Evolutionary conservation across 23 tunicate species (phyloP), one percentile per base, ranked within the genome.

Genomic region (Ascidia mentula): DNA sequence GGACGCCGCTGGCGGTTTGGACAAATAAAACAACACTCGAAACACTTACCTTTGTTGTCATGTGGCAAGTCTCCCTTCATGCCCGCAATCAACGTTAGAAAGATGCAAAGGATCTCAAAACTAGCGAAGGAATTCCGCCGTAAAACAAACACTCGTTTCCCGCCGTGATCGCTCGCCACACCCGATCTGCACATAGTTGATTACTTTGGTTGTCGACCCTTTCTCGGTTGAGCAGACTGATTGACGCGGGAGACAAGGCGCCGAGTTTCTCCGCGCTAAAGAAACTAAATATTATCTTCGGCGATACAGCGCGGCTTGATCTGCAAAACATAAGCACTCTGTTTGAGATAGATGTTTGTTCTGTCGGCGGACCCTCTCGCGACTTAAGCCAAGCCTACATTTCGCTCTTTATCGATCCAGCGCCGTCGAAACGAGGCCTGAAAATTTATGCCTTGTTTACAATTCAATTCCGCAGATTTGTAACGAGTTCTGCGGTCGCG

Each of bases 301-400:
- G 22, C 65, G 65, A 53, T 53, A 53, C 65, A 53, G 65, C 24
- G 65, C 65, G 28, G 65, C 65, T 53, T 53, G 65, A 53, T 53
- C 65, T 20, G 24, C 65, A 53, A 26, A 53, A 53, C 65, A 53
- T 53, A 28, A 26, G 65, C 24, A n/a, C 65, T 53, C 24, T 53
- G 65, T 53, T 53, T 53, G 65, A 53, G 65, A 3, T 53, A 9
- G 65, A 6, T 53, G 65, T 53, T 53, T 53, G 65, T 28, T 53
- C 13, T 53, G 1, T 28, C 24, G 65, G 22, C 65, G 65, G 28
- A 26, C 24, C 65, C 28, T 5, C 65, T 53, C 65, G 15, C n/a
- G n/a, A n/a, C n/a, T n/a, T n/a, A n/a, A n/a, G n/a, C n/a, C n/a
- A n/a, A n/a, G n/a, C n/a, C 65, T 53, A 28, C 22, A 9, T 28